A percentile compares a stretch with the other conserved stretches of the same genome.
phyloP scores from a whole-genome alignment of 1,140 invertebrate genomes.

The Zaprionus tsacasi region DNA sequence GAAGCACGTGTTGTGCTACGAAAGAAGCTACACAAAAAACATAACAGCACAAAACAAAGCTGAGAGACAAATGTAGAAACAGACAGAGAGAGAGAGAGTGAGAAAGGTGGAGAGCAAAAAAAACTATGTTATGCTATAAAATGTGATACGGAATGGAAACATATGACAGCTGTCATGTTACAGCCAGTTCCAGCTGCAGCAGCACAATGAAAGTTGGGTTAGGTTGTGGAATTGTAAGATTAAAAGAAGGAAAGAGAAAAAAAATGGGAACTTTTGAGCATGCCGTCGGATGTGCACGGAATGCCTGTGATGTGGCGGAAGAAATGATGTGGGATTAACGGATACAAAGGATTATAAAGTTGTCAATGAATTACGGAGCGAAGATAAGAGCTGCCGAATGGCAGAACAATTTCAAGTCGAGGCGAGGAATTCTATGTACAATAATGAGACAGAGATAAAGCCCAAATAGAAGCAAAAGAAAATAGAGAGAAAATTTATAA shows the following conservation, averaged over 20 bases:
- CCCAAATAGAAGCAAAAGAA: neutral
- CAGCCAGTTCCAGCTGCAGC: slow-evolving; percentile 22
- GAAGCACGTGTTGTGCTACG: slow-evolving; percentile 44
- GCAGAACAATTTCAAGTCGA: slow-evolving; percentile 27
- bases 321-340: slow-evolving; percentile 63
- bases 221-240: slow-evolving; percentile 76
- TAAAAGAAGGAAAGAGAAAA: slow-evolving; percentile 24
- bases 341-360: slow-evolving; percentile 70
- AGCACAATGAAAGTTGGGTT: slow-evolving; percentile 72
- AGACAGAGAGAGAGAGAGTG: slow-evolving; percentile 14
- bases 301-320: slow-evolving; percentile 21
- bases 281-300: slow-evolving; percentile 2
- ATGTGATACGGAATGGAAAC: slow-evolving; percentile 64
- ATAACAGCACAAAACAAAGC: slow-evolving; percentile 50
- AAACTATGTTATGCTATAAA: slow-evolving; percentile 50
- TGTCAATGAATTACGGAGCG: slow-evolving; percentile 68
- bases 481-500: neutral
- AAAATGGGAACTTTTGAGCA: slow-evolving; percentile 2
- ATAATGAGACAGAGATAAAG: neutral
- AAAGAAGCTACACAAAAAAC: slow-evolving; percentile 21
- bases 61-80: slow-evolving; percentile 19
- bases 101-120: neutral
- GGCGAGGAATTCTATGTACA: neutral
- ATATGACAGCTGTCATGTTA: slow-evolving; percentile 81
- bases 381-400: slow-evolving; percentile 47